phyloP scores from a whole-genome alignment of 2,113 vertebrate species.

The Dasyurus viverrinus region DNA sequence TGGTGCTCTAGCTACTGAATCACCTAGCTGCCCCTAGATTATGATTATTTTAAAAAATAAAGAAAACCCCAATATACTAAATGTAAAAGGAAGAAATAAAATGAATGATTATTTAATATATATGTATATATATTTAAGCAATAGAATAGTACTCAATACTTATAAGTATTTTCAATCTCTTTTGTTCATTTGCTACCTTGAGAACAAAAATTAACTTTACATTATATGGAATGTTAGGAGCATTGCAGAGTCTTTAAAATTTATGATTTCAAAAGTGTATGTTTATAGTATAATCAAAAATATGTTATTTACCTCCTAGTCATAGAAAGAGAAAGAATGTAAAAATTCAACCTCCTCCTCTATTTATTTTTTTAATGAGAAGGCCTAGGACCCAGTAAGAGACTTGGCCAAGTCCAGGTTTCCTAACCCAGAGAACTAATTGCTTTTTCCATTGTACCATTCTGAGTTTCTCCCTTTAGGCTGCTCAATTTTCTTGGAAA shows the following conservation, averaged over 20 bases:
- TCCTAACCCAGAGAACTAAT: not conserved
- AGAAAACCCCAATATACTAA: not conserved
- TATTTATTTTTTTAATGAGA: not conserved
- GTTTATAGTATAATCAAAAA: not conserved
- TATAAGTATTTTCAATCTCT: not conserved
- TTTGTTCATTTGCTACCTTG: not conserved
- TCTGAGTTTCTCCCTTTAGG: not conserved
- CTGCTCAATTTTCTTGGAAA: no score
- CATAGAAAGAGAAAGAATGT: rapidly evolving
- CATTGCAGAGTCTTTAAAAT: not conserved
- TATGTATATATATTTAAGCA: not conserved
- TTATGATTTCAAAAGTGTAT: not conserved
- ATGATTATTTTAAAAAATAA: not conserved
- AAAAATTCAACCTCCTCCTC: not conserved
- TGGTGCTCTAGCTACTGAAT: no score
- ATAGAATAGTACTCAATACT: not conserved
- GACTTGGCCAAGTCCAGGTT: not conserved
- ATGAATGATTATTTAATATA: no score
- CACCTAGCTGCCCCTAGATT: not conserved
- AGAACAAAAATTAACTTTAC: not conserved
- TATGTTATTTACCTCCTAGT: not conserved
- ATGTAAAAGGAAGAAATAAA: not conserved
- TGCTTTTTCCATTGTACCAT: not conserved
- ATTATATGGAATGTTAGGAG: not conserved
- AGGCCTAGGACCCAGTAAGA: not conserved